Evolutionary conservation across 2,113 vertebrate species (phyloP).

Genomic region (Nothocercus julius): DNA sequence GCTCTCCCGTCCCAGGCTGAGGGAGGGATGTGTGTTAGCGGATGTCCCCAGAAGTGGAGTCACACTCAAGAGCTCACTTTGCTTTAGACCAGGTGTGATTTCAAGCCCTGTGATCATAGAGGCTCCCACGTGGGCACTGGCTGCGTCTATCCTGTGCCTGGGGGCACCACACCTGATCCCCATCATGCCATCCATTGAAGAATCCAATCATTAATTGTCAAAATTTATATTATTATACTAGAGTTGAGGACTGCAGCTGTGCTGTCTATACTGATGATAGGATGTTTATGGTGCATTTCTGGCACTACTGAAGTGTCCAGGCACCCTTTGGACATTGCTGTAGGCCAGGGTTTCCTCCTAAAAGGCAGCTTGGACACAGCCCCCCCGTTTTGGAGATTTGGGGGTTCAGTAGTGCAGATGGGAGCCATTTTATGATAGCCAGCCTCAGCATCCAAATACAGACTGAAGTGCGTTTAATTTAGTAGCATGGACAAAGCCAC

Average conservation of each 20-base stretch:
- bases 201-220: rapidly evolving
- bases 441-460: rapidly evolving
- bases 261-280: rapidly evolving
- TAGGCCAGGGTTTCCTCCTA: not conserved
- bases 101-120: rapidly evolving
- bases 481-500: not conserved
- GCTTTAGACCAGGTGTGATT: rapidly evolving
- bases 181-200: not conserved
- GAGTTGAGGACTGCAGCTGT: not conserved
- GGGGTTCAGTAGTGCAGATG: rapidly evolving
- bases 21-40: not conserved
- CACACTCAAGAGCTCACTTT: not conserved
- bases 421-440: not conserved
- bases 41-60: not conserved
- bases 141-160: not conserved
- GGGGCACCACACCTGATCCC: rapidly evolving
- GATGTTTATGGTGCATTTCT: not conserved
- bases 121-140: rapidly evolving
- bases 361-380: not conserved
- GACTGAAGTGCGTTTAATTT: not conserved
- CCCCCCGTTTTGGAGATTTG: rapidly evolving
- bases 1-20: rapidly evolving
- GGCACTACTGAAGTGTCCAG: rapidly evolving
- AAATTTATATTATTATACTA: not conserved
- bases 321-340: rapidly evolving